phyloP scores from a whole-genome alignment of 2,797 vertebrate species.

The Ciconia nigra region DNA sequence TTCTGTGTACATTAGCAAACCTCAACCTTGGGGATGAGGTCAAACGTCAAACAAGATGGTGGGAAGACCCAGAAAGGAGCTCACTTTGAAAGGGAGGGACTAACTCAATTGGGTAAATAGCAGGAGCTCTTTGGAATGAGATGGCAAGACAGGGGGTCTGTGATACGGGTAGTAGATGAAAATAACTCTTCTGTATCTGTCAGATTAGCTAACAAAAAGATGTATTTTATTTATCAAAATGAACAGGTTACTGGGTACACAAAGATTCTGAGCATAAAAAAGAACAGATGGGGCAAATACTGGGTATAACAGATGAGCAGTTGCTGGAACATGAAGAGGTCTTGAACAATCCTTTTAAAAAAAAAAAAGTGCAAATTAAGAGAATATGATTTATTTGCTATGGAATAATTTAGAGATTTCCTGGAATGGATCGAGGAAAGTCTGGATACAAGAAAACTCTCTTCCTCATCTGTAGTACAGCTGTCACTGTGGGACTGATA shows the following conservation, averaged over 20 bases:
- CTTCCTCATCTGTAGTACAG: neutral
- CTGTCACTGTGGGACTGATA: neutral
- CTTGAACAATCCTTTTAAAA: neutral
- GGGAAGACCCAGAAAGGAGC: neutral
- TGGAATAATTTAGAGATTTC: neutral
- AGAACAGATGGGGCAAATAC: neutral
- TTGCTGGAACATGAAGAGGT: neutral
- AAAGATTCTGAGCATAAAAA: neutral
- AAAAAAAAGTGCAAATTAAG: neutral
- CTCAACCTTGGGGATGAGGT: neutral
- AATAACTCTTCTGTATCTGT: neutral
- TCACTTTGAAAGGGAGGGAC: neutral
- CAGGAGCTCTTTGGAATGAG: neutral
- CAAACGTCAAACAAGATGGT: neutral
- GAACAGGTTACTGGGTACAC: neutral
- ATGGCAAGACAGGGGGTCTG: rapidly evolving
- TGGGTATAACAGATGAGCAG: neutral
- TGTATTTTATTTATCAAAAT: neutral
- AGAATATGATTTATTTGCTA: neutral
- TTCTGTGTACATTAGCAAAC: rapidly evolving
- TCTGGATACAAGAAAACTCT: neutral
- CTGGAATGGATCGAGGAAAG: neutral
- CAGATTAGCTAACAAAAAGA: neutral
- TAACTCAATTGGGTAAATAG: neutral
- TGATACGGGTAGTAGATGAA: neutral